A percentile compares a stretch with the other conserved stretches of the same genome.
These are phyloP conservation scores for Cheilosia variabilis DNA, from an alignment of 2,888 invertebrate genomes.

Conservation along the genomic window DNA sequence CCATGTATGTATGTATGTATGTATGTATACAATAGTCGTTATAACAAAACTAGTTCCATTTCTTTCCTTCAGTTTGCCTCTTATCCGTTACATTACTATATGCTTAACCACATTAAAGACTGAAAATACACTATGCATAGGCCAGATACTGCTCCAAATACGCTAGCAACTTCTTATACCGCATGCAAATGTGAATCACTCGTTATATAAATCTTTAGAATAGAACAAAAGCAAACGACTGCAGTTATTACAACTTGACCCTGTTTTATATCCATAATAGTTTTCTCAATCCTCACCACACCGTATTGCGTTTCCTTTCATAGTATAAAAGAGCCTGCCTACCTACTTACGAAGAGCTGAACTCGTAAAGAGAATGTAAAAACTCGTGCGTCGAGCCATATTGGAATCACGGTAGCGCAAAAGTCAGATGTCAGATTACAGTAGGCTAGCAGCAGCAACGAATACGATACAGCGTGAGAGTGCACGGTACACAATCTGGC, in stretches of 20 bases:
- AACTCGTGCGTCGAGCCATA: constrained; percentile 50
- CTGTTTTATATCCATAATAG: constrained; percentile 55
- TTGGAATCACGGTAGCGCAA: constrained; percentile 50
- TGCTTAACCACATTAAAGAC: too few relatives aligned
- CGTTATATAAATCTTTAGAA: constrained; percentile 45
- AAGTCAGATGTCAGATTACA: constrained; percentile 63
- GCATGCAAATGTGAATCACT: constrained; percentile 59
- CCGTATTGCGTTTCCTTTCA: constrained; percentile 34
- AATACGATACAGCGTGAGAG: constrained; percentile 14
- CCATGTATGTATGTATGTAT: too few relatives aligned
- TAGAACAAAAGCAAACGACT: constrained; percentile 53
- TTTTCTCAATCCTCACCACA: constrained; percentile 18
- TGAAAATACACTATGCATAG: neutral
- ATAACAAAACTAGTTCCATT: too few relatives aligned
- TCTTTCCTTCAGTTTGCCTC: neutral
- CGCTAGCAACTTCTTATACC: constrained; percentile 1
- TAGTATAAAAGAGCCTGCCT: constrained; percentile 4
- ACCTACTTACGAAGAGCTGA: constrained; percentile 47
- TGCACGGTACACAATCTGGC: constrained; percentile 21
- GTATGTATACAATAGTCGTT: too few relatives aligned
- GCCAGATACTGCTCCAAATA: too few relatives aligned
- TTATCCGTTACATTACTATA: neutral
- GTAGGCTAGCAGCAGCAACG: neutral
- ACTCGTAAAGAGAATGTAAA: constrained; percentile 43
- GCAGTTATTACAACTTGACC: constrained; percentile 73